A percentile compares a stretch with the other conserved stretches of the same genome.
Conservation (phyloP, 2,888 invertebrate genomes). For the Chrysopilus asiliformis region DNA sequence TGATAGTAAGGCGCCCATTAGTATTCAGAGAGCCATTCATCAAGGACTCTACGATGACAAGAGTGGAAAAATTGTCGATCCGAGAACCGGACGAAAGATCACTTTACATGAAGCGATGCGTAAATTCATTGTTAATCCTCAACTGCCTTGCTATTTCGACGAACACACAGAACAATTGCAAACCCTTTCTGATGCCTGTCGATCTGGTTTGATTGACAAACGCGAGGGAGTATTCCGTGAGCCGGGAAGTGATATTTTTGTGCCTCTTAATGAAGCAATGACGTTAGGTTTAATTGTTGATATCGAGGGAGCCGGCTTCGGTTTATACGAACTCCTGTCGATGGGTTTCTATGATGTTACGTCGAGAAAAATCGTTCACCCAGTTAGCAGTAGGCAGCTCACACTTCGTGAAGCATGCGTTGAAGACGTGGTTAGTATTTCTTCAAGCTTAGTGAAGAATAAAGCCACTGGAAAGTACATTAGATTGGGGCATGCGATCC, state of each 20-base stretch:
- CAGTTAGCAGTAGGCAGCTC: conserved; percentile 58
- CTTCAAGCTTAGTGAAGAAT: conserved; percentile 60
- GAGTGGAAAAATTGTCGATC: conserved; percentile 71
- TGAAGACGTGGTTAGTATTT: conserved; percentile 63
- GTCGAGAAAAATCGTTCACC: conserved; percentile 57
- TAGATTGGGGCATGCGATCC: conserved; percentile 56
- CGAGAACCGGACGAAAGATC: conserved; percentile 60
- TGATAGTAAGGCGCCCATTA: conserved; percentile 69
- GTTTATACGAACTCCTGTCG: conserved; percentile 61
- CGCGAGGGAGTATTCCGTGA: conserved; percentile 65
- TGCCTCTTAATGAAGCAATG: conserved; percentile 61
- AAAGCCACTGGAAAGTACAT: conserved; percentile 56
- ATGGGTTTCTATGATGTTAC: conserved; percentile 64
- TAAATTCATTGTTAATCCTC: conserved; percentile 64
- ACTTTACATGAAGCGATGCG: conserved; percentile 75
- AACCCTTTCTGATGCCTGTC: conserved; percentile 65
- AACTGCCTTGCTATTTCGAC: conserved; percentile 68
- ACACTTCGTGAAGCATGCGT: conserved; percentile 59
- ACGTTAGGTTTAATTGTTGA: conserved; percentile 70
- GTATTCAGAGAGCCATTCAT: conserved; percentile 71
- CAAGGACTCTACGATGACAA: conserved; percentile 72
- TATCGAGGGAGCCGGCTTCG: conserved; percentile 70
- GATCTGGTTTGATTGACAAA: conserved; percentile 67
- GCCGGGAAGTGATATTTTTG: conserved; percentile 48
- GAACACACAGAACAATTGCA: conserved; percentile 57